Base-by-base conservation (phyloP, 2,797 vertebrate genomes). In the Gymnothorax javanicus region DNA sequence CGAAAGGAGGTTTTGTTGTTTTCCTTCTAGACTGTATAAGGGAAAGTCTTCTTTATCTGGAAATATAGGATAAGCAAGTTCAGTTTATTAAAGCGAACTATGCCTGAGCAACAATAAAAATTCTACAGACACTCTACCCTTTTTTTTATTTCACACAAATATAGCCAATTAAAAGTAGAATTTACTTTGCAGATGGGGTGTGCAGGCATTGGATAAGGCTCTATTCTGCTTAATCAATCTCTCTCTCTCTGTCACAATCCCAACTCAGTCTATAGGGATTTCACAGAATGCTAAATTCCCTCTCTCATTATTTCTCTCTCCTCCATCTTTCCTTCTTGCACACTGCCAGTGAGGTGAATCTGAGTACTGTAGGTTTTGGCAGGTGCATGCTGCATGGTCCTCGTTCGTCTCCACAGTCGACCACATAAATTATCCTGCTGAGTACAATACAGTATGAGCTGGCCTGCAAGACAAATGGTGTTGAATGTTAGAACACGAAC, bases 401-500 rank as follows among this genome's bases (percentile, higher is more conserved):
- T 33, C 25, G 23, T 25, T 13, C 33, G 25, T 15, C 11, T 43
- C 81, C 33, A 11, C 33, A 83, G 59, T 59, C 56, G 4, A 33
- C 11, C 56, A 33, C 54, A 83, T 83, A 59, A 15, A 83, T 83
- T 59, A 5, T 81, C 52, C 52, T 52, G 15, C 33, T 81, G 50
- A 56, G 17, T 23, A 54, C 50, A 81, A 81, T 81, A 81, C 50
- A 81, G 77, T n/a, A 9, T 23, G 77, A n/a, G 77, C 13, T 81
- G 77, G 77, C 54, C 77, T 23, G 77, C 77, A 12, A 23, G 58
- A 64, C 27, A 81, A 84, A 54, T 13, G 12, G 60, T 79, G 85
- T 86, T 52, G 52, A 17, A 52, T 89, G 85, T 84, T 83, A 75
- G 33, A 69, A 82, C 59, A 82, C 56, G 58, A 60, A 60, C 43